Percentiles rank a stretch among this genome's conserved stretches.
These are phyloP conservation scores for Phenganax marumi DNA, from an alignment of 92 coral and sea anemone genomes.

Conservation along the genomic window DNA sequence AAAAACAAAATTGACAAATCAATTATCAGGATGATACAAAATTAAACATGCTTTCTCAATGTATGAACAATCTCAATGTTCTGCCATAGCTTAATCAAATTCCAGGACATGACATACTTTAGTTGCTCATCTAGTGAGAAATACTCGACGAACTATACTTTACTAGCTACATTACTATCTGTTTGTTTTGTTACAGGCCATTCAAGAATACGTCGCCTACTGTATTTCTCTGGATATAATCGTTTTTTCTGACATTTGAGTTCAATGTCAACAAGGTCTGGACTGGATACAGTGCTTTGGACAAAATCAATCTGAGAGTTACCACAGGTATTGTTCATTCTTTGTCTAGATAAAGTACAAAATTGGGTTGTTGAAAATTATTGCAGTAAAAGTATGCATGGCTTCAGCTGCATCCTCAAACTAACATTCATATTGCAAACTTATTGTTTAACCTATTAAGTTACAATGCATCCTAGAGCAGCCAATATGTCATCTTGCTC, in stretches of 20 bases:
- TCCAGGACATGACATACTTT: too few species aligned
- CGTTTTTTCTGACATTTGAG: constrained; percentile 86
- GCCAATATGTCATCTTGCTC: background rate
- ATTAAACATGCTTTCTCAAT: too few species aligned
- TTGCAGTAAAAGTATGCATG: too few species aligned
- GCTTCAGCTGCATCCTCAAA: too few species aligned
- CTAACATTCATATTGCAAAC: background rate
- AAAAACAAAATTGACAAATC: too few species aligned
- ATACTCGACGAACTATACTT: too few species aligned
- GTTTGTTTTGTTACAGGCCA: constrained; percentile 84
- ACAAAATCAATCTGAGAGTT: constrained; percentile 71
- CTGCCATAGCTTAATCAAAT: too few species aligned
- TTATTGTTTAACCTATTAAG: background rate
- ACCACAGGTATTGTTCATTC: constrained; percentile 73
- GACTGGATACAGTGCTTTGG: constrained; percentile 61
- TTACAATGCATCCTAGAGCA: background rate
- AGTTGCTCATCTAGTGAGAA: too few species aligned
- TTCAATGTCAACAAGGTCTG: constrained; percentile 71
- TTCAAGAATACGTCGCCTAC: constrained; percentile 69
- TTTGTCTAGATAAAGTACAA: constrained; percentile 53
- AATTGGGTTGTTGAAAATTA: background rate
- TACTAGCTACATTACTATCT: background rate
- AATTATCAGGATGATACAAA: too few species aligned
- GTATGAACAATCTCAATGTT: too few species aligned
- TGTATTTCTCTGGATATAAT: constrained; percentile 82